phyloP scores from a whole-genome alignment of 2,797 vertebrate species.

The Heliangelus exortis region DNA sequence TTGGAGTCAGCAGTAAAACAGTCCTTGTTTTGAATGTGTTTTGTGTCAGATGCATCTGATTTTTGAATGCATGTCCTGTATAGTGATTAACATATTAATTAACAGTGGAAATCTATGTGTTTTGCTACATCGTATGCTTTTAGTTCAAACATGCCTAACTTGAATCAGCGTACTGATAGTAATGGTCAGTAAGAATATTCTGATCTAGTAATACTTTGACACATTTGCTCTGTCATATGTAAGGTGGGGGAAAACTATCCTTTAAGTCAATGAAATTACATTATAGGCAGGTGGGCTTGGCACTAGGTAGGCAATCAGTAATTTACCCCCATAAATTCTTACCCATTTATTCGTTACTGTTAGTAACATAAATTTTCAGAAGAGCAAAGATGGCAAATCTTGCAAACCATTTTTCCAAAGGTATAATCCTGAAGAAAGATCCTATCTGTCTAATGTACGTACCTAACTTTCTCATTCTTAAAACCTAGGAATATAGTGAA shows the following conservation, averaged over 20 bases:
- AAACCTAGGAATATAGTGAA: background rate
- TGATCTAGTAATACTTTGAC: background rate
- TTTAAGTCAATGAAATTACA: background rate
- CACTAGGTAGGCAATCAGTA: too few relatives aligned
- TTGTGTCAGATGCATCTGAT: background rate
- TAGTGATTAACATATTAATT: background rate
- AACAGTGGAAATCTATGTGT: background rate
- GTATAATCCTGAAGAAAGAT: background rate
- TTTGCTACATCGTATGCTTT: background rate
- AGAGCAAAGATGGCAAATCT: background rate
- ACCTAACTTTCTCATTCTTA: background rate
- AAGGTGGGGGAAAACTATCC: background rate
- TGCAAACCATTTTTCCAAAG: background rate
- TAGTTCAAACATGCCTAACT: background rate
- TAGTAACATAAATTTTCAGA: background rate
- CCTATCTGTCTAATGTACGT: background rate
- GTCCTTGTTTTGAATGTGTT: background rate
- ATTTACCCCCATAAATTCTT: background rate
- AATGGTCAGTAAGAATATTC: background rate
- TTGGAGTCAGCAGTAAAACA: background rate
- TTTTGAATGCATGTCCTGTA: background rate
- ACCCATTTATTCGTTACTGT: background rate
- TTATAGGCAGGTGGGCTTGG: background rate
- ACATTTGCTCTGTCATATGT: background rate
- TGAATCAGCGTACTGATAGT: background rate